Base-by-base conservation (phyloP, 2,888 invertebrate genomes). In the Malacosoma neustria region DNA sequence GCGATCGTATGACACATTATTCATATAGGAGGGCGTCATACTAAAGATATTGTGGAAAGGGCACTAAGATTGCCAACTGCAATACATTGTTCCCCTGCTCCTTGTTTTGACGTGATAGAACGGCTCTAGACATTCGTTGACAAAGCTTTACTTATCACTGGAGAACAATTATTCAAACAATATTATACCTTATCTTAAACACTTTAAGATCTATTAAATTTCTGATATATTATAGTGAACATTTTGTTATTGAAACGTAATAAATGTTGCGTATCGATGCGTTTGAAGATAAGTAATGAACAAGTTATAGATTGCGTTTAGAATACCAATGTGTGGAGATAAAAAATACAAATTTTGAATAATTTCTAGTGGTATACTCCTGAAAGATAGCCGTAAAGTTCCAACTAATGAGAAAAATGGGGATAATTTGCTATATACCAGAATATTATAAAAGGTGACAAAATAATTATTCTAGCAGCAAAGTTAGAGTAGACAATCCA, bases 191-290 rank as follows among this genome's bases (percentile, higher is more conserved):
- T n/a, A n/a, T n/a, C n/a, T n/a, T n/a, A n/a, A n/a, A n/a, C n/a
- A n/a, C n/a, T n/a, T n/a, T n/a, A n/a, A n/a, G n/a, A n/a, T n/a
- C n/a, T n/a, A n/a, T n/a, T n/a, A n/a, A n/a, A n/a, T n/a, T n/a
- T n/a, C n/a, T n/a, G n/a, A n/a, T n/a, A n/a, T n/a, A n/a, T n/a
- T n/a, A n/a, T n/a, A n/a, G n/a, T n/a, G n/a, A n/a, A n/a, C 38
- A 12, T 49, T 68, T 52, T 72, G 54, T 48, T 56, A 61, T 57
- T 49, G 56, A 61, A 65, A 51, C 62, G 70, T 81, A 79, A 84
- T 82, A 84, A 84, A 84, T 84, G 82, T 76, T 75, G 76, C 75
- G 80, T 79, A 80, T 80, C 77, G 80, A 82, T 80, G 84, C 76
- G 74, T 77, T 73, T 82, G 77, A 80, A 80, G 82, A 82, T 84